These are phyloP conservation scores for Tubiluchus corallicola DNA, from an alignment of 2,888 invertebrate species.

Conservation along the genomic window DNA sequence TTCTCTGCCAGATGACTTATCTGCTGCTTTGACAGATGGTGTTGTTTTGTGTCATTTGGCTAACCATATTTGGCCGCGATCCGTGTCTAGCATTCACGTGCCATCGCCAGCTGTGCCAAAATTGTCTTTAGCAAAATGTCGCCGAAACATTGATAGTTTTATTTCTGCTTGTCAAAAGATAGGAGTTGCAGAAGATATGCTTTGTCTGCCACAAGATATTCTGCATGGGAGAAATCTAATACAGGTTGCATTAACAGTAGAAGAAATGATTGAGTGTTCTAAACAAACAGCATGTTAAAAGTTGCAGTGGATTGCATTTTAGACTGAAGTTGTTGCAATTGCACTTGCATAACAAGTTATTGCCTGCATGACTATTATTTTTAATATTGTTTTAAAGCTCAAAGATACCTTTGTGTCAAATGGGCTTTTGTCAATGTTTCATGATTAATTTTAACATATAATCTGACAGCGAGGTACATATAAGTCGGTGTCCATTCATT, in stretches of 20 bases:
- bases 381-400: not conserved
- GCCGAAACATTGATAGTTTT: conserved; percentile 86
- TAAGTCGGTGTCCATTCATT: too few relatives aligned
- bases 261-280: not conserved
- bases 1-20: conserved; percentile 61
- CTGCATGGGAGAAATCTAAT: not conserved
- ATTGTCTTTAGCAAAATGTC: conserved; percentile 79
- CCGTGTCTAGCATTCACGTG: conserved; percentile 83
- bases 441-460: too few relatives aligned
- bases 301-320: not conserved
- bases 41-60: conserved; percentile 85
- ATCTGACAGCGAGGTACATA: too few relatives aligned
- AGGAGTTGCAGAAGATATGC: conserved; percentile 82
- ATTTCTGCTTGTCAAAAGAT: conserved; percentile 80
- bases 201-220: not conserved
- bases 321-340: not conserved
- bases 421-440: too few relatives aligned
- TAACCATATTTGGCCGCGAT: conserved; percentile 72
- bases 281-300: not conserved
- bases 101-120: conserved; percentile 49
- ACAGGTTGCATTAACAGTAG: not conserved
- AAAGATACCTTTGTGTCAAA: too few relatives aligned
- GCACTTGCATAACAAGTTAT: too few relatives aligned
- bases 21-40: conserved; percentile 68
- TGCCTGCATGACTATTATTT: too few relatives aligned